Conservation (phyloP, 2,888 invertebrate species). For the Oeneis ivallda region DNA sequence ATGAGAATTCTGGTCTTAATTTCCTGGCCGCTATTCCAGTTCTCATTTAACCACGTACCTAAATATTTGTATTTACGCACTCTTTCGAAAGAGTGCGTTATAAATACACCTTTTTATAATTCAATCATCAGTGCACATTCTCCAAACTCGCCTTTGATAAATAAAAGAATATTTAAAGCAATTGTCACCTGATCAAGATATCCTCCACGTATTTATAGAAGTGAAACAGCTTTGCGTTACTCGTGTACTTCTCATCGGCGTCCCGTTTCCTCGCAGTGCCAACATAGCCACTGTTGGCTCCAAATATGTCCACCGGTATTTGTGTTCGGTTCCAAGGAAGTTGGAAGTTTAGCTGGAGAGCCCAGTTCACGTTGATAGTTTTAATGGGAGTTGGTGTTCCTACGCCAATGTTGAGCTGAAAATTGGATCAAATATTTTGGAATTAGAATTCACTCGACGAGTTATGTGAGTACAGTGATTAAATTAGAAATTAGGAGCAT, state of each 20-base stretch:
- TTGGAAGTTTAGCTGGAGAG: slow-evolving; percentile 73
- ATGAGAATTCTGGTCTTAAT: too few species aligned
- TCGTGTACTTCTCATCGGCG: slow-evolving; percentile 47
- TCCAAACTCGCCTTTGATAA: too few species aligned
- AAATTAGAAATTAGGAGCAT: too few species aligned
- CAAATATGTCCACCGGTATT: slow-evolving; percentile 66
- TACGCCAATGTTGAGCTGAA: slow-evolving; percentile 70
- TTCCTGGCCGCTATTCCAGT: too few species aligned
- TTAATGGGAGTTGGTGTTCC: slow-evolving; percentile 64
- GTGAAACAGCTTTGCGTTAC: slow-evolving; percentile 64
- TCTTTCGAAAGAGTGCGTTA: too few species aligned
- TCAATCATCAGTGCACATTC: too few species aligned
- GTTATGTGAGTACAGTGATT: too few species aligned
- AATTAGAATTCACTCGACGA: too few species aligned
- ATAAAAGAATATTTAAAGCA: neutral
- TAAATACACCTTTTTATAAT: too few species aligned
- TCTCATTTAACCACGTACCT: too few species aligned
- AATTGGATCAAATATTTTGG: slow-evolving; percentile 30
- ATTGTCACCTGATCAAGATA: slow-evolving; percentile 56
- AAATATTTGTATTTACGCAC: too few species aligned
- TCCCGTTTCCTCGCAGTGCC: slow-evolving; percentile 60
- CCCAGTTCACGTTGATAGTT: slow-evolving; percentile 67
- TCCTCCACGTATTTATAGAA: slow-evolving; percentile 69
- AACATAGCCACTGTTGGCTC: slow-evolving; percentile 60
- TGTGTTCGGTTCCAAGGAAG: slow-evolving; percentile 73